These are phyloP conservation scores for Akabosia matsudoensis DNA, from an alignment of 1,140 invertebrate species.

Conservation along the genomic window DNA sequence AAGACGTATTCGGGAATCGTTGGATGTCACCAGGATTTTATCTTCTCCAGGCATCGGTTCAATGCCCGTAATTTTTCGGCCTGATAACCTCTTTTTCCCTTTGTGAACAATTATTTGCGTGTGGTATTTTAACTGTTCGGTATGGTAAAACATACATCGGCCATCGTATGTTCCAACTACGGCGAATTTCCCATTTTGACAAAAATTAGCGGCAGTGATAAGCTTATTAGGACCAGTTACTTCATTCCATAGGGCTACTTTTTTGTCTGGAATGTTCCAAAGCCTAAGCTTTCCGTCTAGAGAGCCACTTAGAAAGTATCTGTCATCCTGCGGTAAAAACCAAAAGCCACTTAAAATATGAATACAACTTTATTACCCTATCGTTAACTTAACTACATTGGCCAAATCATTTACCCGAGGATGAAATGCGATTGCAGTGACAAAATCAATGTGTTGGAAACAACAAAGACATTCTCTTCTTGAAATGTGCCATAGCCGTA, in stretches of 20 bases:
- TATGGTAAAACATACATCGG: slow-evolving; percentile 95
- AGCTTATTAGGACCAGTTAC: slow-evolving; percentile 88
- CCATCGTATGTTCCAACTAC: slow-evolving; percentile 98
- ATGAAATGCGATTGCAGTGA: slow-evolving; percentile 97
- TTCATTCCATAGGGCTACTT: slow-evolving; percentile 96
- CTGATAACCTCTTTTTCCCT: slow-evolving; percentile 83
- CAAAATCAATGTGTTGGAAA: slow-evolving; percentile 98
- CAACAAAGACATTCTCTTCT: slow-evolving; percentile 94
- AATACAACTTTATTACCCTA: background rate
- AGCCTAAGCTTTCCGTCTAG: slow-evolving; percentile 93
- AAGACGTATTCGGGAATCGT: slow-evolving; percentile 92
- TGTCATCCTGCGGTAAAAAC: slow-evolving; percentile 67
- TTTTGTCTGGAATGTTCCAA: slow-evolving; percentile 99
- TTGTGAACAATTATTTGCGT: slow-evolving; percentile 93
- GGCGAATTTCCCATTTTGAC: slow-evolving; percentile 92
- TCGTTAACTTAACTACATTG: too few species aligned
- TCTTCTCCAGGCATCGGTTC: slow-evolving; percentile 95
- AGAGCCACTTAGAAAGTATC: slow-evolving; percentile 92
- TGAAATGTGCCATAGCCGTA: slow-evolving; percentile 95
- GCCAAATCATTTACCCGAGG: slow-evolving; percentile 65
- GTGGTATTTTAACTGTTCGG: slow-evolving; percentile 96
- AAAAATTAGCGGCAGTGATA: slow-evolving; percentile 97
- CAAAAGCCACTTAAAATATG: slow-evolving; percentile 25
- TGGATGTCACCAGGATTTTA: slow-evolving; percentile 95
- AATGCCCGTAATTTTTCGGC: slow-evolving; percentile 94